Evolutionary conservation across 2,113 vertebrate genomes (phyloP).

Genomic region (Camelus dromedarius): DNA sequence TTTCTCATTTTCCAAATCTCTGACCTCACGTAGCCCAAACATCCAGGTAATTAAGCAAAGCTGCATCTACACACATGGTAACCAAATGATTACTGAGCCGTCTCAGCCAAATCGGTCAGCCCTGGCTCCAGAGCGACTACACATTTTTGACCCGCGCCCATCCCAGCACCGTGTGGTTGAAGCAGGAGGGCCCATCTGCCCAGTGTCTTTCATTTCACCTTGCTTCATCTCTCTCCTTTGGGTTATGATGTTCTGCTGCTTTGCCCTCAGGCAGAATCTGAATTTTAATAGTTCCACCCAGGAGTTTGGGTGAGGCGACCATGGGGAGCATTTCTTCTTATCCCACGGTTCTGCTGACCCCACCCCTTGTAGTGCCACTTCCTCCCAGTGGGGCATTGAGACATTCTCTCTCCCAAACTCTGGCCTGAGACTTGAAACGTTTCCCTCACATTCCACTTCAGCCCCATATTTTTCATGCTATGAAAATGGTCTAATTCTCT

Average conservation of each 20-base stretch:
- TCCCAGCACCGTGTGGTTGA: background rate
- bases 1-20: constrained; percentile 55
- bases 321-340: background rate
- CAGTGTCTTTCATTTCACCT: background rate
- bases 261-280: background rate
- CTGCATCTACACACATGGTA: background rate
- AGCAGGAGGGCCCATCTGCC: background rate
- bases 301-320: background rate
- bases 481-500: background rate
- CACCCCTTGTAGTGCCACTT: background rate
- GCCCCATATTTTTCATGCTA: background rate
- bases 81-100: background rate
- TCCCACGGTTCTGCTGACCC: background rate
- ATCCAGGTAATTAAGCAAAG: constrained; percentile 51
- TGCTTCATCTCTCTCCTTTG: background rate
- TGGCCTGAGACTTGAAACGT: constrained; percentile 60
- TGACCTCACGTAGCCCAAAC: constrained; percentile 15
- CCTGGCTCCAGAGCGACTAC: background rate
- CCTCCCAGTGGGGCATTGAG: background rate
- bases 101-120: background rate
- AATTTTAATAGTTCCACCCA: background rate
- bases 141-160: background rate
- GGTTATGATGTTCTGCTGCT: background rate
- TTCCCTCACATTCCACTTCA: constrained; percentile 19
- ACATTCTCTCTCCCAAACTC: background rate